Percentiles rank a stretch among this genome's conserved stretches.
phyloP scores from a whole-genome alignment of 2,113 vertebrate species.

The Bathybates hornii region DNA sequence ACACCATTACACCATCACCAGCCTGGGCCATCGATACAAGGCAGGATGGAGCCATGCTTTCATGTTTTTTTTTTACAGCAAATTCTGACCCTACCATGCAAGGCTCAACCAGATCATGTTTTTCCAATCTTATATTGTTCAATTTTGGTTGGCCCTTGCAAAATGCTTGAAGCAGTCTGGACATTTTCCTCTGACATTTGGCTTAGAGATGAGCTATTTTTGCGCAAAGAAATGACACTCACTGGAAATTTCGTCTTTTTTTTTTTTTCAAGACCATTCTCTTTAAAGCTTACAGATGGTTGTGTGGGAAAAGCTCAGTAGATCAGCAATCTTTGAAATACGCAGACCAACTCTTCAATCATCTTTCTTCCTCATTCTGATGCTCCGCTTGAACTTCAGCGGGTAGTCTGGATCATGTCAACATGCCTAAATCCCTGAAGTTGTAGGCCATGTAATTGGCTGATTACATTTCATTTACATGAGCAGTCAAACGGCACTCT shows the following conservation, averaged over 20 bases:
- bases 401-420: neutral
- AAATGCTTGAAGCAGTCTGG: neutral
- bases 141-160: neutral
- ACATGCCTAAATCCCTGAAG: neutral
- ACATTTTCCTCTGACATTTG: neutral
- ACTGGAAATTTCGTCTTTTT: neutral
- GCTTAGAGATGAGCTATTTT: neutral
- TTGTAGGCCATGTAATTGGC: neutral
- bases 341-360: neutral
- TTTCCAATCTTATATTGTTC: neutral
- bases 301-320: neutral
- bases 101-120: neutral
- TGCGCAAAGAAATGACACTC: accelerated
- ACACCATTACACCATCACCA: neutral
- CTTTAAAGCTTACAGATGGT: neutral
- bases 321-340: neutral
- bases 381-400: neutral
- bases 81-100: neutral
- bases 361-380: neutral
- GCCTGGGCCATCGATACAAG: neutral
- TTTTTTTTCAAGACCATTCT: accelerated
- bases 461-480: neutral
- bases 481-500: neutral
- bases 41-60: neutral
- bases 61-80: accelerated